Evolutionary conservation across 2,113 vertebrate genomes (phyloP).

Genomic region (Ivindomyrus marchei): DNA sequence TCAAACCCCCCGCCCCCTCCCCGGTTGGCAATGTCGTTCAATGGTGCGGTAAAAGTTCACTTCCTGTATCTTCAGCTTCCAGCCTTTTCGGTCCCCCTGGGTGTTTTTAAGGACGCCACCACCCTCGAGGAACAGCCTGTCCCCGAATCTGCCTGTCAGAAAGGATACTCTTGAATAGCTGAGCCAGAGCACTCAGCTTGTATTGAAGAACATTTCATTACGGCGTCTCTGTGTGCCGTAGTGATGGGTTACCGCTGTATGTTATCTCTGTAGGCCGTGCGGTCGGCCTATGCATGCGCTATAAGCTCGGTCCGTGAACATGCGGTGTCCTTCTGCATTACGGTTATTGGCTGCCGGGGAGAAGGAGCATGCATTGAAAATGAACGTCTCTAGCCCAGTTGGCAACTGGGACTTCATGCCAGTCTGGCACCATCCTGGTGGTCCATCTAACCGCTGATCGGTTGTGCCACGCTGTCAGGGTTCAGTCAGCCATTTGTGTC

Average conservation of each 20-base stretch:
- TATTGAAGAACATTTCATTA: background rate
- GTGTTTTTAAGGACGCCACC: background rate
- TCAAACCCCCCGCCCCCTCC: background rate
- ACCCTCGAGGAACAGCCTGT: background rate
- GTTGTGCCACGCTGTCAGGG: background rate
- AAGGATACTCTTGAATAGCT: background rate
- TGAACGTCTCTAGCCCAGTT: background rate
- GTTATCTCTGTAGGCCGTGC: background rate
- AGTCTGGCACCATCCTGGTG: background rate
- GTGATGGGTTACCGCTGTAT: background rate
- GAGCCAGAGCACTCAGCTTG: background rate
- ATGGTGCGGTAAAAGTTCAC: background rate
- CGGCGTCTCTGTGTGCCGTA: background rate
- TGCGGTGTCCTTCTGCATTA: background rate
- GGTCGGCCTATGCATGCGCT: background rate
- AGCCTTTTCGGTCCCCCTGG: background rate
- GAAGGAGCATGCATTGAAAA: background rate
- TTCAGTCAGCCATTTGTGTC: background rate
- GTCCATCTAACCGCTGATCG: background rate
- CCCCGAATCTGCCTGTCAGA: background rate
- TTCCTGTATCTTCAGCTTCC: background rate
- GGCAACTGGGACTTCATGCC: background rate
- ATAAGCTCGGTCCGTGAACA: background rate
- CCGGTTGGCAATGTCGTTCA: background rate
- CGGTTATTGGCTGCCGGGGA: background rate